phyloP scores from a whole-genome alignment of 1,140 invertebrate genomes.

The Caenorhabditis elegans region WBcel235 BX284605.5:7205501-7206000 shows the following conservation, averaged over 20 bases:
- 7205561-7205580: neutral
- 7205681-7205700: too few species aligned
- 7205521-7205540: constrained; percentile 6
- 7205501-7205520: neutral
- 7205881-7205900: neutral
- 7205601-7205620: neutral
- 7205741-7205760: too few species aligned
- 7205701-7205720: too few species aligned
- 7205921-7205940: neutral
- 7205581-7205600: neutral
- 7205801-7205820: neutral
- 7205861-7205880: neutral
- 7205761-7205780: constrained; percentile 9
- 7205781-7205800: constrained; percentile 13
- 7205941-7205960: neutral
- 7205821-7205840: neutral
- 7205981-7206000: neutral
- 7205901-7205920: neutral
- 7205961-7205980: constrained; percentile 19
- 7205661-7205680: too few species aligned
- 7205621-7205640: too few species aligned
- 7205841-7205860: neutral
- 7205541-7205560: neutral
- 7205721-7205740: too few species aligned
- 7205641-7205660: too few species aligned